These are phyloP conservation scores for Lophius americanus DNA, from an alignment of 2,797 vertebrate species.

Conservation along the genomic window DNA sequence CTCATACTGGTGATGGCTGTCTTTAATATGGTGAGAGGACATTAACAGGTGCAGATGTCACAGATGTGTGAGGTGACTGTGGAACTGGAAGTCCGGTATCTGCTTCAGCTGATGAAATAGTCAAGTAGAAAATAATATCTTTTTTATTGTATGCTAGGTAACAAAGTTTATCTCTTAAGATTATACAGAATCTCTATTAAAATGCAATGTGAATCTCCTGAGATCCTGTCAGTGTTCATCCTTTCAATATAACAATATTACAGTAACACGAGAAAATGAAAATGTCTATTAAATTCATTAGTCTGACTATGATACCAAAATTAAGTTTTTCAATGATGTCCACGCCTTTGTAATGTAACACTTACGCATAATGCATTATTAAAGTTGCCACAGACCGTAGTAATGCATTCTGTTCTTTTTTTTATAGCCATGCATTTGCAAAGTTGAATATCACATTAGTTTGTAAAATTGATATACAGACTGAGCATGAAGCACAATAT, in stretches of 20 bases:
- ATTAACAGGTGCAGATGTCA: not conserved
- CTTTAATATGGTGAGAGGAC: conserved; percentile 94
- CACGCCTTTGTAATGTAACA: not conserved
- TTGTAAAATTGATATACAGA: not conserved
- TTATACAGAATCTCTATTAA: not conserved
- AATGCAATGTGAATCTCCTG: not conserved
- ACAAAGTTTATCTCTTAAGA: not conserved
- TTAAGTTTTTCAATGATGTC: not conserved
- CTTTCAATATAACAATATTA: not conserved
- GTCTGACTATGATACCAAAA: not conserved
- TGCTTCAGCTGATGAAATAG: not conserved
- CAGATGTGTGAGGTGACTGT: not conserved
- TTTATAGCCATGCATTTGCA: not conserved
- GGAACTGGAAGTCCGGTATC: not conserved
- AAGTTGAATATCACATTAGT: not conserved
- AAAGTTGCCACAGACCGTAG: not conserved
- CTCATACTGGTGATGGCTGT: conserved; percentile 94
- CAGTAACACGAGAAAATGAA: not conserved
- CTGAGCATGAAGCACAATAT: conserved; percentile 2
- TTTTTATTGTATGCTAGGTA: not conserved
- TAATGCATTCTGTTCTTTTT: not conserved
- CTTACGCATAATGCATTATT: not conserved
- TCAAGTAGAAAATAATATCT: not conserved
- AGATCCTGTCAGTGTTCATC: not conserved
- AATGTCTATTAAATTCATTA: not conserved